Evolutionary conservation across 2,888 invertebrate genomes (phyloP), one percentile per base, ranked within the genome.

Genomic region (Andrena fulva): DNA sequence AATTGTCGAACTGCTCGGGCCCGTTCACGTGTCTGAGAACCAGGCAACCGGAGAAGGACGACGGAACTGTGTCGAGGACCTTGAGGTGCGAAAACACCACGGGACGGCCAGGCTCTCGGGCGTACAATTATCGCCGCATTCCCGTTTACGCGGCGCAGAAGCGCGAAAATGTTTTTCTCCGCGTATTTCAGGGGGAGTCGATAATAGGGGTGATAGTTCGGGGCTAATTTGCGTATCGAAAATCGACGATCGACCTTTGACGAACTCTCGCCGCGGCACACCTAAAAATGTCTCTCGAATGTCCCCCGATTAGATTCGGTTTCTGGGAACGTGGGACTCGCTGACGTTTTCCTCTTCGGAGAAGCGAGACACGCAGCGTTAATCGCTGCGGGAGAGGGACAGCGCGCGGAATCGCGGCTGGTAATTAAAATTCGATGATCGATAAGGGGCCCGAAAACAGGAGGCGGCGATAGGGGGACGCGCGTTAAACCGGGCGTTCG

Each of bases 351-450:
- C 24, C 24, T 12, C 24, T 12, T 56, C 20, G 56, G 4, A 24
- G 56, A 4, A 56, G 56, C 48, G 48, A 35, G 24, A 24, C 16
- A 24, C 16, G 8, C 20, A 24, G 33, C 24, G 33, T 68, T 20
- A 7, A 35, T 20, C n/a, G 68, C 12, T 27, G 24, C 7, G 0
- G 27, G 24, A 68, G 54, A 20, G 54, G 2, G 33, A 20, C 2
- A 48, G 56, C 2, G 24, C 24, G 10, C 10, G 35, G 59, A 33
- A 29, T 24, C 16, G 71, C 56, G 59, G 68, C 31, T 12, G 20
- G 2, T 56, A 62, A 77, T 84, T 82, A 77, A 74, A 80, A 75
- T 70, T 76, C 76, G 73, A 70, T 72, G 83, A 73, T 84, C 66
- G 76, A 80, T 77, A 74, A 82, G 72, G 77, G 72, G 59, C 35